Conservation (phyloP, 92 coral and sea anemone species). For the Ricordea florida region DNA sequence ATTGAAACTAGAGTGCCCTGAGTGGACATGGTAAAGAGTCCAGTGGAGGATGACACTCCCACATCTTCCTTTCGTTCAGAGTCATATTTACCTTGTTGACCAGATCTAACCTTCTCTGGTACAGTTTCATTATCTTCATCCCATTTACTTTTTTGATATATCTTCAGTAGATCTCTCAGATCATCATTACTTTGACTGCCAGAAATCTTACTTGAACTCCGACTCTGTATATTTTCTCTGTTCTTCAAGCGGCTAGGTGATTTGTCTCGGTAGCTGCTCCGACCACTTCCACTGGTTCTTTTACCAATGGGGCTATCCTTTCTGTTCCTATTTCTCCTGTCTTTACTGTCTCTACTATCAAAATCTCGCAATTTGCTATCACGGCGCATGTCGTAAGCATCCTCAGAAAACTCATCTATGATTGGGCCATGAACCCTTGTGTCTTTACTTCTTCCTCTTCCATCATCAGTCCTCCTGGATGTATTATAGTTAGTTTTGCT, state of each 20-base stretch:
- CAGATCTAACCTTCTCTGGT: constrained; percentile 5
- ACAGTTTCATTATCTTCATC: background rate
- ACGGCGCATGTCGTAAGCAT: background rate
- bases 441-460: background rate
- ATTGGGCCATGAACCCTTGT: constrained; percentile 26
- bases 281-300: background rate
- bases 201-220: background rate
- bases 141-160: constrained; percentile 35
- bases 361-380: background rate
- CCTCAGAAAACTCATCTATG: constrained; percentile 15
- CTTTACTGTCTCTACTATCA: constrained; percentile 4
- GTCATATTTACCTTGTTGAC: background rate
- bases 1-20: constrained; percentile 6
- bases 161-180: background rate
- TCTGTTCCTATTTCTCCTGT: background rate
- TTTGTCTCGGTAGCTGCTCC: background rate
- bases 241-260: background rate
- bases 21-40: constrained; percentile 5
- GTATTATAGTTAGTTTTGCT: background rate
- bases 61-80: background rate
- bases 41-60: background rate
- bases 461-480: background rate
- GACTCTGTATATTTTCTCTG: constrained; percentile 17
- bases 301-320: background rate
- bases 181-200: constrained; percentile 2